Evolutionary conservation across 2,888 invertebrate species (phyloP).

Genomic region (Mimumesa dahlbomi): DNA sequence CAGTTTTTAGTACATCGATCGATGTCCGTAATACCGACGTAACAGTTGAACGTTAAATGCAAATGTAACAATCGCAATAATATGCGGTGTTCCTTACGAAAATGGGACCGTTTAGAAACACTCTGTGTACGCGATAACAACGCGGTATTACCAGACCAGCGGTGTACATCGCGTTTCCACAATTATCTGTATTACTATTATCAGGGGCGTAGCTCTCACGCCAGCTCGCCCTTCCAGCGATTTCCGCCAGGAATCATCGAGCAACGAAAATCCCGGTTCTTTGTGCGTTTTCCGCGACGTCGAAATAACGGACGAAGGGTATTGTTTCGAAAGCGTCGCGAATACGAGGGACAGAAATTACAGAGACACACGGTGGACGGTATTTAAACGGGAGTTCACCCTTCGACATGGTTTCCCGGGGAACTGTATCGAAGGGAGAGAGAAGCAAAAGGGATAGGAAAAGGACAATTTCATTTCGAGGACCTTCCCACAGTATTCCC

Average conservation of each 20-base stretch:
- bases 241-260: conserved; percentile 21
- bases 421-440: background rate
- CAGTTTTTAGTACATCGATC: too few relatives aligned
- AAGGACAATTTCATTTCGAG: conserved; percentile 65
- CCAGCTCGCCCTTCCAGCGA: conserved; percentile 11
- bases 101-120: too few relatives aligned
- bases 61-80: too few relatives aligned
- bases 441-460: conserved; percentile 35
- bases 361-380: conserved; percentile 8
- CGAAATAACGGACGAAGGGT: conserved; percentile 7
- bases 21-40: too few relatives aligned
- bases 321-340: conserved; percentile 8
- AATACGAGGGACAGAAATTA: background rate
- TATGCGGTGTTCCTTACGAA: too few relatives aligned
- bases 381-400: conserved; percentile 4
- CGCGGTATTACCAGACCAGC: background rate
- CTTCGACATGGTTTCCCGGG: background rate
- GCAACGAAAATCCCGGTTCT: conserved; percentile 7
- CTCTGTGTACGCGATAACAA: background rate
- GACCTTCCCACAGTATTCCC: conserved; percentile 31
- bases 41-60: too few relatives aligned
- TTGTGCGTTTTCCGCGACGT: background rate
- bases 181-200: conserved; percentile 16
- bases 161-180: background rate
- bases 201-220: too few relatives aligned